Percentiles rank a stretch among this genome's conserved stretches.
phyloP scores from a whole-genome alignment of 64 coral and sea anemone species.

The Actinia tenebrosa region DNA sequence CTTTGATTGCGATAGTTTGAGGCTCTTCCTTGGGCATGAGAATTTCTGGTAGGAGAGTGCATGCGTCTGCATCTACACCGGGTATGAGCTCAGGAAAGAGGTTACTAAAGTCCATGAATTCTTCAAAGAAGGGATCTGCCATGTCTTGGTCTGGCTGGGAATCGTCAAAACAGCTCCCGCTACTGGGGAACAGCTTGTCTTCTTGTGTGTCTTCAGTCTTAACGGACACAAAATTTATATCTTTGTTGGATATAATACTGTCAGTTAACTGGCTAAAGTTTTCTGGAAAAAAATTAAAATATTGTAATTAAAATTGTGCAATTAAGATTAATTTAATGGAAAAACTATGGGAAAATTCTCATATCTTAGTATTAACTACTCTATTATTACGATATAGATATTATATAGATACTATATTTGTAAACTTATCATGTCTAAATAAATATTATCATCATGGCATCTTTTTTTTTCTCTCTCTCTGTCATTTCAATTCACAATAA shows the following conservation, averaged over 20 bases:
- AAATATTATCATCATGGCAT: not conserved
- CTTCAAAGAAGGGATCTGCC: constrained; percentile 70
- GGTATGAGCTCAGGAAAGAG: constrained; percentile 66
- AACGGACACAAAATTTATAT: constrained; percentile 4
- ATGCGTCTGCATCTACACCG: constrained; percentile 16
- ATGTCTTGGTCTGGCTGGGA: constrained; percentile 31
- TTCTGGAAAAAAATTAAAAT: not conserved
- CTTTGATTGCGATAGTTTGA: not conserved
- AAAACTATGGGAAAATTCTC: not conserved
- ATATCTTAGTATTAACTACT: not conserved
- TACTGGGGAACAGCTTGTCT: not conserved
- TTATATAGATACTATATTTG: not conserved
- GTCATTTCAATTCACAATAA: not conserved
- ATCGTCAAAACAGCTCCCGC: not conserved
- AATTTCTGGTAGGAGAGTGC: not conserved
- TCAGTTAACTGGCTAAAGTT: constrained; percentile 8
- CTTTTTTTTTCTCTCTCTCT: too few relatives aligned
- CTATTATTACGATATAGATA: too few relatives aligned
- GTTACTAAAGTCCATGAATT: constrained; percentile 59
- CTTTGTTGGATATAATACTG: not conserved
- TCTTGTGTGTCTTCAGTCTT: constrained; percentile 20
- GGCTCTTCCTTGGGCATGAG: constrained; percentile 27
- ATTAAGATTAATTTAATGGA: not conserved
- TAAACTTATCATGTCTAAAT: not conserved
- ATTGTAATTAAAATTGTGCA: not conserved